Evolutionary conservation across 2,888 invertebrate species (phyloP), one percentile per base, ranked within the genome.

Genomic region (Temnothorax rugatulus): DNA sequence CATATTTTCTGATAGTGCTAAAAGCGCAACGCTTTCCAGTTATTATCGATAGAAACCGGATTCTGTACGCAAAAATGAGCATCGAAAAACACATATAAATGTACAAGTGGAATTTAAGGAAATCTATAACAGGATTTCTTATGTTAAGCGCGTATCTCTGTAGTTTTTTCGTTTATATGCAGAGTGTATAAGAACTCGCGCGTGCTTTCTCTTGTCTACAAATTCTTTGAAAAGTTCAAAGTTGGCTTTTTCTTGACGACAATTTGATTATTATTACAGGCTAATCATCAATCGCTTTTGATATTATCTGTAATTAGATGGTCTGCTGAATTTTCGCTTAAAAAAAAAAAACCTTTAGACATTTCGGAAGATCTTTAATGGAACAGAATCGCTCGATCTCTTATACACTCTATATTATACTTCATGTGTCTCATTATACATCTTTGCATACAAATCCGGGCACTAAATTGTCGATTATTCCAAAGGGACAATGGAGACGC

Each of bases 401-500:
- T 76, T 77, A 41, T 57, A 77, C 69, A 77, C 29, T n/a, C 21
- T 77, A 54, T 54, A 77, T 77, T 77, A 68, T 54, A 1, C 0
- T 54, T 77, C 50, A 64, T 59, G 13, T 25, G 7, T 54, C 18
- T 41, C n/a, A 18, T 66, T 52, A 41, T 41, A 25, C 21, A 52
- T 77, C 44, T 76, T 77, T 68, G 69, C 54, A 29, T 68, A 69
- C 77, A 69, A 68, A 77, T 44, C 44, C 66, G 41, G 54, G 9
- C 44, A 52, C 15, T 57, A 68, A 63, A 73, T 69, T 69, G 64
- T 86, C 75, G 74, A 34, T 77, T 82, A 85, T 25, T 77, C 71
- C 50, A 73, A 77, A 85, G 83, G 86, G 90, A 84, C 81, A 83
- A 85, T 84, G 50, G 68, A 66, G 52, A 82, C 66, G 15, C 71